Conservation (phyloP, 2,113 vertebrate genomes). For the Channa argus region DNA sequence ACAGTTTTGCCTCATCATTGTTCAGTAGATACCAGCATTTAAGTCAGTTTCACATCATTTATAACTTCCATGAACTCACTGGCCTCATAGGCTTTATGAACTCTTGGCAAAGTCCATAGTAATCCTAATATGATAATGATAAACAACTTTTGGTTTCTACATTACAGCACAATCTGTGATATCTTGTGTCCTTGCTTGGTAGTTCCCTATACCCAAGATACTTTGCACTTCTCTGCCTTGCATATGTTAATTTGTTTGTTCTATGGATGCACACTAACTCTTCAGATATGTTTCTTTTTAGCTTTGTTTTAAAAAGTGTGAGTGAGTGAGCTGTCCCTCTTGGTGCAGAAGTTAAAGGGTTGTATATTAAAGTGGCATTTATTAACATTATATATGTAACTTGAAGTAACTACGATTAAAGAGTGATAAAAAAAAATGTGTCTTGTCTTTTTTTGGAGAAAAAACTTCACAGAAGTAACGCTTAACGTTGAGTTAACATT, state of each 20-base stretch:
- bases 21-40: constrained; percentile 58
- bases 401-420: constrained; percentile 79
- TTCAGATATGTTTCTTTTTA: constrained; percentile 63
- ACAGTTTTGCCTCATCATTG: constrained; percentile 43
- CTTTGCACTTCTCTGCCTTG: constrained; percentile 76
- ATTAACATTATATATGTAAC: constrained; percentile 77
- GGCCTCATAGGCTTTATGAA: constrained; percentile 59
- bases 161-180: constrained; percentile 68
- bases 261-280: constrained; percentile 75
- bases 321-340: constrained; percentile 56
- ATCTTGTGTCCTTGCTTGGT: constrained; percentile 74
- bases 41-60: constrained; percentile 45
- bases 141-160: constrained; percentile 60
- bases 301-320: constrained; percentile 73
- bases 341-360: constrained; percentile 59
- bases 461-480: no score
- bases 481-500: no score
- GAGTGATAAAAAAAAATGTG: constrained; percentile 41
- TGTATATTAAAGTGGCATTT: constrained; percentile 81
- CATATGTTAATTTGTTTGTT: constrained; percentile 71
- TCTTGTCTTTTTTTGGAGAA: no score
- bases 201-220: constrained; percentile 75
- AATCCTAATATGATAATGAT: constrained; percentile 54
- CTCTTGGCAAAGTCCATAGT: constrained; percentile 50
- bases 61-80: constrained; percentile 54